phyloP scores from a whole-genome alignment of 2,888 invertebrate genomes.

The Drosophila longiperda region DNA sequence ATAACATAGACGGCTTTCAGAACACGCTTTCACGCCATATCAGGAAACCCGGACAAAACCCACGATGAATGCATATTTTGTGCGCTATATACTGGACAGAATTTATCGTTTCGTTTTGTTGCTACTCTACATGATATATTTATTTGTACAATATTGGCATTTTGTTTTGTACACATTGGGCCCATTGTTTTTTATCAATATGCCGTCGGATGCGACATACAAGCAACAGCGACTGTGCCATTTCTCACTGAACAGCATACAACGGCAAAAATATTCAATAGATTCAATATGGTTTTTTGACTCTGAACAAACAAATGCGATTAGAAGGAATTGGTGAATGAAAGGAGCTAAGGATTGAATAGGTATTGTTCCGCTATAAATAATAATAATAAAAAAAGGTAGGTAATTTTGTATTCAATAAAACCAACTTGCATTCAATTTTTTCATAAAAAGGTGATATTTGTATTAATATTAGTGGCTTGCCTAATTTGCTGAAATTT shows the following conservation, averaged over 20 bases:
- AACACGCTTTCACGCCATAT: conserved; percentile 57
- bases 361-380: background rate
- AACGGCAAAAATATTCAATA: conserved; percentile 45
- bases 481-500: background rate
- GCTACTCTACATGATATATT: conserved; percentile 46
- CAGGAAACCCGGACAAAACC: conserved; percentile 40
- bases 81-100: conserved; percentile 47
- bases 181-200: conserved; percentile 68
- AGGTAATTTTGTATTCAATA: background rate
- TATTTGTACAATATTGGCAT: conserved; percentile 59
- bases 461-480: background rate
- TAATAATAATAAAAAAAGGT: background rate
- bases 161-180: conserved; percentile 61
- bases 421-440: background rate
- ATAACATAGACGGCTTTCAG: conserved; percentile 44
- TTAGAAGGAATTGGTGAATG: conserved; percentile 8
- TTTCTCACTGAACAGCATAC: conserved; percentile 35
- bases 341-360: conserved; percentile 7
- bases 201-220: conserved; percentile 45
- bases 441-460: background rate
- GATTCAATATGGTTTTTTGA: conserved; percentile 45
- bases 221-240: conserved; percentile 10
- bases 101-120: conserved; percentile 56
- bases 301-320: conserved; percentile 30
- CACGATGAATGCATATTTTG: conserved; percentile 61